These are phyloP conservation scores for Microhierax caerulescens DNA, from an alignment of 2,797 vertebrate genomes.

Conservation along the genomic window DNA sequence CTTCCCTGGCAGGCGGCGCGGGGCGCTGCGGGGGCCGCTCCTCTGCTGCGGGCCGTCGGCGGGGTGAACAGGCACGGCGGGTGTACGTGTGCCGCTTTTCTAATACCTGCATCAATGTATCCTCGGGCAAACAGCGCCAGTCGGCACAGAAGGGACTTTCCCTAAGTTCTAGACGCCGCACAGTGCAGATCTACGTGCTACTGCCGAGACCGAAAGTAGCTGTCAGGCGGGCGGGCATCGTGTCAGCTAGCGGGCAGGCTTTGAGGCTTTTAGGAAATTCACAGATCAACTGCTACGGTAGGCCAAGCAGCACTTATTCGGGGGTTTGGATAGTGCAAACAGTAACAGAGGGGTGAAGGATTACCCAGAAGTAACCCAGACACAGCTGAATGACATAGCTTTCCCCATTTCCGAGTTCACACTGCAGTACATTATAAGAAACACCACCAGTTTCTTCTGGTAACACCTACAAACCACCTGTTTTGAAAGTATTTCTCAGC, in stretches of 20 bases:
- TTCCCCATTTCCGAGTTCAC: background rate
- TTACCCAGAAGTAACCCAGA: background rate
- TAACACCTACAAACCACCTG: background rate
- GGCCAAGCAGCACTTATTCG: background rate
- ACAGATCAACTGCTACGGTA: fast-evolving
- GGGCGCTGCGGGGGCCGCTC: too few relatives aligned
- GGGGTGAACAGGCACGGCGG: fast-evolving
- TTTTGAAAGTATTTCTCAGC: background rate
- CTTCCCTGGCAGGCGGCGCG: too few relatives aligned
- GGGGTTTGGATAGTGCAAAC: fast-evolving
- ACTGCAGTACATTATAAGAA: background rate
- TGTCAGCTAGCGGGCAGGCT: background rate
- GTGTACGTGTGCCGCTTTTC: fast-evolving
- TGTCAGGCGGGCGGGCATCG: background rate
- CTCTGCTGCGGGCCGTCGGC: fast-evolving
- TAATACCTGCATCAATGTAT: too few relatives aligned
- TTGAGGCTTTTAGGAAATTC: background rate
- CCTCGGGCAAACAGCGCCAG: background rate
- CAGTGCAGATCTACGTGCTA: fast-evolving
- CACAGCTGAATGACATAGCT: fast-evolving
- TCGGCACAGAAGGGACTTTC: too few relatives aligned
- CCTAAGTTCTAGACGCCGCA: too few relatives aligned
- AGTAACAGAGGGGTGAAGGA: background rate
- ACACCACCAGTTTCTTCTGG: background rate
- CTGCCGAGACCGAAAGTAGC: too few relatives aligned